A percentile compares a stretch with the other conserved stretches of the same genome.
These are phyloP conservation scores for Chloroceryle aenea DNA, from an alignment of 2,113 vertebrate genomes.

Conservation along the genomic window DNA sequence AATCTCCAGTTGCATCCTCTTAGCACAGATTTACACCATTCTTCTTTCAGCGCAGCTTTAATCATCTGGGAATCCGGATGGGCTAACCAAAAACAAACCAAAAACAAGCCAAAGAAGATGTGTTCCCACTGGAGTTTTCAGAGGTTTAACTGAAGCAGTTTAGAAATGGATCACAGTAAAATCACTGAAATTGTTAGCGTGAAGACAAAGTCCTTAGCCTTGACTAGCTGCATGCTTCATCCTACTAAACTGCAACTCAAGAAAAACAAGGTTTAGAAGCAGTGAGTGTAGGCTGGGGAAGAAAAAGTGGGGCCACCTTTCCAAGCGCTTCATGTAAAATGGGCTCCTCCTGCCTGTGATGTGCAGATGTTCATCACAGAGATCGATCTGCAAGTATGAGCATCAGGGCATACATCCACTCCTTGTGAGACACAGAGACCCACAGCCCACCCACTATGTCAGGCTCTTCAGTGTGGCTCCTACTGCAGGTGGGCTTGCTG, in stretches of 20 bases:
- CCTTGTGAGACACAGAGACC: background rate
- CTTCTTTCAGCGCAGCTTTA: background rate
- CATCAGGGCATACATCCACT: background rate
- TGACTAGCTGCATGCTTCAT: background rate
- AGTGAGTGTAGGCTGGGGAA: background rate
- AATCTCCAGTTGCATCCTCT: background rate
- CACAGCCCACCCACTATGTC: background rate
- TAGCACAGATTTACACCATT: background rate
- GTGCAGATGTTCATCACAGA: background rate
- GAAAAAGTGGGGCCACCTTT: background rate
- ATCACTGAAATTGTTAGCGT: background rate
- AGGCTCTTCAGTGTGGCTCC: background rate
- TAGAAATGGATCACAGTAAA: background rate
- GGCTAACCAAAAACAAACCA: background rate
- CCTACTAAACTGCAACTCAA: background rate
- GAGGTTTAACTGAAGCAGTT: background rate
- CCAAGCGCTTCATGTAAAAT: fast-evolving
- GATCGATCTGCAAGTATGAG: background rate
- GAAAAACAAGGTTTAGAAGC: background rate
- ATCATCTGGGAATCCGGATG: background rate
- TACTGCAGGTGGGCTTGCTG: fast-evolving
- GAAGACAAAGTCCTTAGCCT: background rate
- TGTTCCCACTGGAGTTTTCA: background rate
- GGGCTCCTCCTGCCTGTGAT: fast-evolving
- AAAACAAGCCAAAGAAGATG: background rate